Evolutionary conservation across 37 sponge, comb jelly and placozoan species (phyloP), one percentile per base, ranked within the genome.

Genomic region (Crambe crambe): DNA sequence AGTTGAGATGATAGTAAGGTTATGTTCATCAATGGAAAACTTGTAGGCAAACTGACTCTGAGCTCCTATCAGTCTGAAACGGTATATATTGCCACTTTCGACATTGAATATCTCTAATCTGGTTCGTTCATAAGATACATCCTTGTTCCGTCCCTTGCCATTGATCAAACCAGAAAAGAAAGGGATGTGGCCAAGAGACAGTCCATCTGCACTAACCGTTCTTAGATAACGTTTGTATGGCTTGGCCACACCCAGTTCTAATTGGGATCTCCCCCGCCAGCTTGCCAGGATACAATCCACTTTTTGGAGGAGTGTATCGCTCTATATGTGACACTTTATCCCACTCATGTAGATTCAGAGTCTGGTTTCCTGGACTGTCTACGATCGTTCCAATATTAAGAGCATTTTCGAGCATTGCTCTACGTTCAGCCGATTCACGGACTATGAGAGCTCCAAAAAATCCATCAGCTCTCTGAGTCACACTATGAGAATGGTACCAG

Each of bases 401-500:
- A 41, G 62, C 34, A n/a, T 31, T 9, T 32, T 18, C 42, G 27
- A 85, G 58, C 27, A 59, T 58, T 0, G 36, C 38, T 8, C 30
- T 23, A 2, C 23, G 37, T 25, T 79, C 64, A 3, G 59, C 26
- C 20, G 31, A 42, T 26, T 86, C 96, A 20, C 70, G 51, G 47
- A 91, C 65, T 54, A 95, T 67, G 17, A 91, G 76, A 23, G 67
- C 87, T 26, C 96, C 96, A 70, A 75, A 86, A 17, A 80, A 44
- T 2, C 90, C 90, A 38, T 89, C 90, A 0, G 85, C 43, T 42
- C 90, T 65, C 69, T 94, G 94, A 25, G 83, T 41, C 10, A 57
- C 87, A 2, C 56, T 77, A 41, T 95, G 95, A 56, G 87, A 75
- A 58, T 95, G 95, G 77, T 91, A 95, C 95, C 95, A 95, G 73